Conservation (phyloP, 2,113 vertebrate species). For the Ursus arctos region DNA sequence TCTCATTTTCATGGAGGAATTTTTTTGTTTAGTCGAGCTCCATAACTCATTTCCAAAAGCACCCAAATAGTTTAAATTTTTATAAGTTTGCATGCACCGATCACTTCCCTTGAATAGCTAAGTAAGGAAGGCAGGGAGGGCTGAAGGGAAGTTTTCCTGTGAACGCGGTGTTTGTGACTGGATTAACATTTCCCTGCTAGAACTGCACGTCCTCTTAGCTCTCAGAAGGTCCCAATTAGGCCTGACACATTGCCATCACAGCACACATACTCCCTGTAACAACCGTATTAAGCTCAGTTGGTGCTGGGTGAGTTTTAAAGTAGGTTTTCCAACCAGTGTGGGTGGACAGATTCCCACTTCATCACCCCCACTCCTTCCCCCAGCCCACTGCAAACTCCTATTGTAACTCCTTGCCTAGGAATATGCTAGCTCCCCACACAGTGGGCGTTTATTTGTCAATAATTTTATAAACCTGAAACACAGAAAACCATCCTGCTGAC, state of each 20-base stretch:
- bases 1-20: constrained; percentile 57
- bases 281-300: constrained; percentile 27
- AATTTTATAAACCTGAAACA: neutral
- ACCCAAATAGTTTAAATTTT: constrained; percentile 81
- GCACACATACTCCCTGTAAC: neutral
- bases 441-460: constrained; percentile 47
- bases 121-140: constrained; percentile 57
- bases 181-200: constrained; percentile 71
- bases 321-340: constrained; percentile 44
- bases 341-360: constrained; percentile 67
- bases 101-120: constrained; percentile 78
- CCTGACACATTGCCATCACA: constrained; percentile 73
- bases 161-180: constrained; percentile 52
- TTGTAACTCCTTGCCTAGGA: neutral
- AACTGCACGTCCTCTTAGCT: constrained; percentile 55
- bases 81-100: constrained; percentile 74
- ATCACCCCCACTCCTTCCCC: neutral
- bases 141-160: constrained; percentile 47
- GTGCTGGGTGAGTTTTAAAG: constrained; percentile 45
- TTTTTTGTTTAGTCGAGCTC: constrained; percentile 63
- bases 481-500: neutral
- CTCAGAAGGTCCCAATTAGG: constrained; percentile 80
- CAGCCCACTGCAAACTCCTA: neutral
- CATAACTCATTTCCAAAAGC: constrained; percentile 77
- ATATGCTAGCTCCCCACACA: neutral